Conservation (phyloP, 2,888 invertebrate species). For the Parnassius orleans region DNA sequence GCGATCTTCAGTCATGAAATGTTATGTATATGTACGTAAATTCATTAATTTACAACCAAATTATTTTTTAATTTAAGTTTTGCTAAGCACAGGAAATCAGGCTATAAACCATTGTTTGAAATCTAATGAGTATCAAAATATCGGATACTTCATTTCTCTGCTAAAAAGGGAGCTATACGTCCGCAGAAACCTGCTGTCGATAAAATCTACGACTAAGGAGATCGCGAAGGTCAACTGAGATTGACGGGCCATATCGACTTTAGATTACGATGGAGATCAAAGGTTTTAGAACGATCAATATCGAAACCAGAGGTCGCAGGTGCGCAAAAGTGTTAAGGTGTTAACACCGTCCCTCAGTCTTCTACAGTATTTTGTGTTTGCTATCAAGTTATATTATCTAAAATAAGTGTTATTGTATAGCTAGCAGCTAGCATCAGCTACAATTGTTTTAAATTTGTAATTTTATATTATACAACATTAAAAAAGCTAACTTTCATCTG, state of each 20-base stretch:
- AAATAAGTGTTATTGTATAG: neutral
- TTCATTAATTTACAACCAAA: too few species aligned
- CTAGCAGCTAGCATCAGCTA: too few species aligned
- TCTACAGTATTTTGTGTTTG: conserved; percentile 8
- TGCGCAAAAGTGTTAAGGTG: conserved; percentile 11
- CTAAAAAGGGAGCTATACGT: neutral
- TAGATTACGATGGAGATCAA: conserved; percentile 8
- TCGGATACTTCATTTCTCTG: too few species aligned
- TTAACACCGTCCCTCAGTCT: conserved; percentile 5
- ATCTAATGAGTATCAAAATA: too few species aligned
- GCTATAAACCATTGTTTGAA: too few species aligned
- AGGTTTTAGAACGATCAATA: conserved; percentile 12
- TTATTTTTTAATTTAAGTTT: too few species aligned
- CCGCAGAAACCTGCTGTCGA: neutral
- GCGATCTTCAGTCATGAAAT: too few species aligned
- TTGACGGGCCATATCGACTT: conserved; percentile 11
- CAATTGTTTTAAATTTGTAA: too few species aligned
- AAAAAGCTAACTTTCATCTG: too few species aligned
- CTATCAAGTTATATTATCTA: conserved; percentile 4
- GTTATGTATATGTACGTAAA: too few species aligned
- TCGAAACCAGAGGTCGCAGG: conserved; percentile 19
- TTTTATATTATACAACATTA: too few species aligned
- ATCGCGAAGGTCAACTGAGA: conserved; percentile 13
- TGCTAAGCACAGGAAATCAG: too few species aligned
- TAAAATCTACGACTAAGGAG: conserved; percentile 15